Percentiles rank a stretch among this genome's conserved stretches.
Evolutionary conservation across 2,888 invertebrate genomes (phyloP).

Genomic region (Cyrtodaria siliqua): DNA sequence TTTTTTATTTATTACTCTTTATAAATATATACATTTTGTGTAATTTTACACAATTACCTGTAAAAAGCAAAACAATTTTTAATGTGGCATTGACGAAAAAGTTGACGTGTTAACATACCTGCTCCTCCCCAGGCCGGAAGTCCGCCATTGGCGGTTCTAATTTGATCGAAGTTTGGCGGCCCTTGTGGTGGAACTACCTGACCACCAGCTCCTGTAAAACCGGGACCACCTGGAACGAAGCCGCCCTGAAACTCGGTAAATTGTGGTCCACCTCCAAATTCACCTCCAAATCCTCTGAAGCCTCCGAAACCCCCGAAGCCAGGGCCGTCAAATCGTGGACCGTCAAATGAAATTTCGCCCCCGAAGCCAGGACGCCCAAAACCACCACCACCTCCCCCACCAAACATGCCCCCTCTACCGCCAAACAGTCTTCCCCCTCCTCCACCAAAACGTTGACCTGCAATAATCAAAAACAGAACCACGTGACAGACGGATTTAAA

Average conservation of each 20-base stretch:
- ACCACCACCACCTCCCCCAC: neutral
- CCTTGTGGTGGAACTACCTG: neutral
- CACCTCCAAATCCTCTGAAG: conserved; percentile 8
- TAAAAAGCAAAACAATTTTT: no score
- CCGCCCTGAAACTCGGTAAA: no score
- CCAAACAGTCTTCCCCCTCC: neutral
- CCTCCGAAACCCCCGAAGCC: conserved; percentile 9
- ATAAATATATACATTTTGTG: no score
- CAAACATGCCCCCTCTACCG: neutral
- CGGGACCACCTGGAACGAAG: no score
- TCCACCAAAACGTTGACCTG: neutral
- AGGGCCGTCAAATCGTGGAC: neutral
- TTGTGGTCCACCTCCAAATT: neutral
- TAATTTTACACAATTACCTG: no score
- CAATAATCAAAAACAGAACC: no score
- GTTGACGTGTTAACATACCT: conserved; percentile 4
- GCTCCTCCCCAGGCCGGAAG: conserved; percentile 15
- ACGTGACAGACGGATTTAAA: no score
- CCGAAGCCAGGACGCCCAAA: conserved; percentile 17
- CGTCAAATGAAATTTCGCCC: neutral
- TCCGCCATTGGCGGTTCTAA: conserved; percentile 10
- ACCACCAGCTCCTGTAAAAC: no score
- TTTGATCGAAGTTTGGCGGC: conserved; percentile 14
- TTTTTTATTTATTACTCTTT: no score
- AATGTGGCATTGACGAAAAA: neutral